Conservation (phyloP, 1,140 invertebrate species). For the Hylyphantes graminicola region DNA sequence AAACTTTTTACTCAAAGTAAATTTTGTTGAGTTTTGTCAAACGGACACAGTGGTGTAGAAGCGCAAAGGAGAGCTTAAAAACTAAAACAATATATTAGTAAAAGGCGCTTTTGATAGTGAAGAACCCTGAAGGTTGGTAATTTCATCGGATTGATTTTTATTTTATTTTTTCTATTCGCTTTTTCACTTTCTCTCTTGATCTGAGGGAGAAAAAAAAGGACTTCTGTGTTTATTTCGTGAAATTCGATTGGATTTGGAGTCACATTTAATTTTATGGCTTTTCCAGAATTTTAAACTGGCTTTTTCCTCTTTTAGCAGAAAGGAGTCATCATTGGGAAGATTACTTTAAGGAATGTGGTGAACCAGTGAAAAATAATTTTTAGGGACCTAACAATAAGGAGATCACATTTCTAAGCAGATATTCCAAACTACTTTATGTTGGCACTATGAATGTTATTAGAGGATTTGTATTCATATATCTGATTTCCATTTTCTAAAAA, state of each 20-base stretch:
- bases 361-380: background rate
- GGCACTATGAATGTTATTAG: no score
- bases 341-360: constrained; percentile 10
- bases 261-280: constrained; percentile 55
- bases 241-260: constrained; percentile 50
- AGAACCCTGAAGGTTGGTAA: constrained; percentile 34
- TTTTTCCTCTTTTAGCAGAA: constrained; percentile 23
- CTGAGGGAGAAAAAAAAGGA: constrained; percentile 18
- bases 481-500: no score
- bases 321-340: constrained; percentile 18
- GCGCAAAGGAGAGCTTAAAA: constrained; percentile 35
- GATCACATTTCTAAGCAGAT: no score
- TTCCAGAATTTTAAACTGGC: constrained; percentile 51
- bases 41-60: constrained; percentile 28
- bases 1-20: no score
- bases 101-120: constrained; percentile 57
- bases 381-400: no score
- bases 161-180: constrained; percentile 27
- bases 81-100: constrained; percentile 60
- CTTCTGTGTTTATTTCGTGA: constrained; percentile 40
- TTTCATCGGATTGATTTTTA: constrained; percentile 33
- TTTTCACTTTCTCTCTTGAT: constrained; percentile 32
- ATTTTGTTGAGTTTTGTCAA: no score
- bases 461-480: no score
- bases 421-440: no score